Base-by-base conservation (phyloP, 2,113 vertebrate genomes). In the Genyomyrus donnyi region DNA sequence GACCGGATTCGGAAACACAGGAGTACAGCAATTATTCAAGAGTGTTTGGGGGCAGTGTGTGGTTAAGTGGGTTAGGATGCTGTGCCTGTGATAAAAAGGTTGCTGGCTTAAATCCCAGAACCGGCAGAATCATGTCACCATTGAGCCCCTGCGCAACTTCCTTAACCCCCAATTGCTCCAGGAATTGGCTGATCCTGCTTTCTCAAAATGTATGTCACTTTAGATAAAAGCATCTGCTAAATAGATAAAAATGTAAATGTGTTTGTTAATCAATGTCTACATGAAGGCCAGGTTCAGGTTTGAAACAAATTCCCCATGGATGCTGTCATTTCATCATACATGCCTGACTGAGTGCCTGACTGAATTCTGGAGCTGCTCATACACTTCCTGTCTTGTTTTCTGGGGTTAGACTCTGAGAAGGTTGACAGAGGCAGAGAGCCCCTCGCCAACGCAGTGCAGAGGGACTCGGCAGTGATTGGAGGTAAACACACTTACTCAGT, bases 401-500 rank as follows among this genome's bases (percentile, higher is more conserved):
- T 92, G 85, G 90, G 19, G 92, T 88, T 94, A 98, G 98, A 97
- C 89, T 97, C 97, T 88, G 96, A 95, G 87, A 97, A 98, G 90
- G 94, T 94, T 9, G 96, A 97, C 39, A 96, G 97, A 95, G 98
- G 97, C 77, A 95, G 95, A 88, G 97, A 97, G 80, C 97, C 96
- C 89, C 95, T 95, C 46, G 96, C 95, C 90, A 96, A 96, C 58
- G 94, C 95, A 52, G 94, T 96, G 91, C 96, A 96, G 93, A 98
- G 96, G 7, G 98, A 98, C 92, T 96, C 98, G 19, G 98, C 97
- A 49, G 92, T 96, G 70, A 96, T 96, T n/a, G 95, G 94, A 96
- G 96, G 96, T 88, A 58, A 91, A 66, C 11, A 11, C 48, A 15
- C 27, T 35, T 13, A 7, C 45, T 85, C 52, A 13, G 89, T 50